phyloP scores from a whole-genome alignment of 2,797 vertebrate genomes.

The Schizothorax lantsangensis region DNA sequence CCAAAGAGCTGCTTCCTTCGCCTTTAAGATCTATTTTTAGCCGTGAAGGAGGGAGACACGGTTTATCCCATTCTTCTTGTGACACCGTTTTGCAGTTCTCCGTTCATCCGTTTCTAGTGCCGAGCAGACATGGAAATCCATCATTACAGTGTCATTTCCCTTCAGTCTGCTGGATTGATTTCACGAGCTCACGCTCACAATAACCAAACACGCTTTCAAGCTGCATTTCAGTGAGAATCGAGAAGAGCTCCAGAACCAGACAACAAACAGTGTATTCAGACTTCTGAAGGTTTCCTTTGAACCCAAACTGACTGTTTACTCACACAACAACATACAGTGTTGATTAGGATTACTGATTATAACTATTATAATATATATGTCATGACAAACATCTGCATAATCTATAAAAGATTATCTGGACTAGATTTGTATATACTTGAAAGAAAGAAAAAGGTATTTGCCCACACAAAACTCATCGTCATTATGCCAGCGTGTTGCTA shows the following conservation, averaged over 20 bases:
- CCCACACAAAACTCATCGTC: not conserved
- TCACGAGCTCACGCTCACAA: slow-evolving; percentile 9
- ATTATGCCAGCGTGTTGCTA: not conserved
- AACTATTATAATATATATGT: not conserved
- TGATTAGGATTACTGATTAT: not conserved
- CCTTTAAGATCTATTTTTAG: slow-evolving; percentile 4
- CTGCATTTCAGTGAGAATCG: slow-evolving; percentile 29
- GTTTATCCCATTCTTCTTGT: slow-evolving; percentile 15
- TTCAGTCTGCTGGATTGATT: slow-evolving; percentile 38
- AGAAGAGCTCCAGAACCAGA: slow-evolving; percentile 27
- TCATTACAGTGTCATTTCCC: slow-evolving; percentile 23
- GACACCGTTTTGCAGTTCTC: slow-evolving; percentile 2
- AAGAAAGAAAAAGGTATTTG: not conserved
- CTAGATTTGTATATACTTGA: not conserved
- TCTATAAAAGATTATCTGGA: not conserved
- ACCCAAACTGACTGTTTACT: not conserved
- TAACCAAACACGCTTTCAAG: slow-evolving; percentile 36
- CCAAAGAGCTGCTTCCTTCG: not conserved
- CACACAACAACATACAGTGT: not conserved
- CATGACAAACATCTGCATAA: not conserved
- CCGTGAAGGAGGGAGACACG: not conserved
- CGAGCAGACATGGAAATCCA: slow-evolving; percentile 27
- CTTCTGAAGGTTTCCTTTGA: not conserved
- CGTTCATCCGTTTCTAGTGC: slow-evolving; percentile 12
- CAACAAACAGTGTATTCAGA: not conserved